Evolutionary conservation across 2,797 vertebrate species (phyloP).

Genomic region (Xenentodon cancila): DNA sequence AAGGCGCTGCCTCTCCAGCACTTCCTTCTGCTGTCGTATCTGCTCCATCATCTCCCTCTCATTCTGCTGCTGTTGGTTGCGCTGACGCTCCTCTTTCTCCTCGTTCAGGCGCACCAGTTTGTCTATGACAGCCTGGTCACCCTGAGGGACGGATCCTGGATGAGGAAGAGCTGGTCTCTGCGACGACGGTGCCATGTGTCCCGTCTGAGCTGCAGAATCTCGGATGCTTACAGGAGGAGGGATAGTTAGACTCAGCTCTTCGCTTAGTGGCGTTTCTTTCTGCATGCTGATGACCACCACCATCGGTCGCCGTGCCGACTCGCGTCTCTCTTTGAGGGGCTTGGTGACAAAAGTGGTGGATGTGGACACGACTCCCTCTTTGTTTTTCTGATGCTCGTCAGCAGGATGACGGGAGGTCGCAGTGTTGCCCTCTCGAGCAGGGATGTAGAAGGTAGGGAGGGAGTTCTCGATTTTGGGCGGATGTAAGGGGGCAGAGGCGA

Average conservation of each 20-base stretch:
- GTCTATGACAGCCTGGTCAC: slow-evolving; percentile 66
- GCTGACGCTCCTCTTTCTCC: slow-evolving; percentile 90
- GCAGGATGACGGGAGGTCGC: slow-evolving; percentile 42
- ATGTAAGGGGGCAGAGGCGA: slow-evolving; percentile 32
- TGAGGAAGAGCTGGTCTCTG: slow-evolving; percentile 22
- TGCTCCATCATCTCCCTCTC: slow-evolving; percentile 96
- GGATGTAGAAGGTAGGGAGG: slow-evolving; percentile 92
- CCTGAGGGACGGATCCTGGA: slow-evolving; percentile 19
- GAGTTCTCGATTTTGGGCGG: slow-evolving; percentile 78
- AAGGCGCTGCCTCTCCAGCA: slow-evolving; percentile 86
- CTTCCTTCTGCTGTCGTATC: slow-evolving; percentile 89
- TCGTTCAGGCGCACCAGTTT: slow-evolving; percentile 89
- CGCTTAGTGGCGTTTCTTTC: slow-evolving; percentile 70
- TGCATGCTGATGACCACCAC: slow-evolving; percentile 86
- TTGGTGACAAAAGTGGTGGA: slow-evolving; percentile 25
- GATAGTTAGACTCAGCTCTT: slow-evolving; percentile 41
- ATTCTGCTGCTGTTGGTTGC: slow-evolving; percentile 89
- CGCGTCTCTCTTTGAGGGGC: slow-evolving; percentile 70
- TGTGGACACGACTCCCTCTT: slow-evolving; percentile 29
- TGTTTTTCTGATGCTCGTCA: slow-evolving; percentile 61
- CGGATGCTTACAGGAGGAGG: slow-evolving; percentile 46
- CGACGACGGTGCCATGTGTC: slow-evolving; percentile 30
- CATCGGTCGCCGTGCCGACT: slow-evolving; percentile 68
- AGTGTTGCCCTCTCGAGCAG: slow-evolving; percentile 75
- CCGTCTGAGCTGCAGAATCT: slow-evolving; percentile 57